Evolutionary conservation across 2,888 invertebrate genomes (phyloP), one percentile per base, ranked within the genome.

Genomic region (Pseudeuparius sepicola): DNA sequence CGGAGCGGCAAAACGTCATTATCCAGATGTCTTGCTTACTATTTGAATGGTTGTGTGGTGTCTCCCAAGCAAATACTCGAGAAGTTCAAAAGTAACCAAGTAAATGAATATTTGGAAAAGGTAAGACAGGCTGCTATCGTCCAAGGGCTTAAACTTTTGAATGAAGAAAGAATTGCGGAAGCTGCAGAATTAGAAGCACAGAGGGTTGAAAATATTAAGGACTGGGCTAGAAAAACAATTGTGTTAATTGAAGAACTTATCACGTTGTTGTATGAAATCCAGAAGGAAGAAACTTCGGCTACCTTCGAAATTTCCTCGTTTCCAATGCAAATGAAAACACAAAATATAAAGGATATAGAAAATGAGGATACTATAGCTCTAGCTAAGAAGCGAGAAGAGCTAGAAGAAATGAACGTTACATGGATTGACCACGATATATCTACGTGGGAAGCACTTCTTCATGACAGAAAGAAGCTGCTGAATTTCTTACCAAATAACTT

Each of bases 1-100:
- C 60, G 57, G 29, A 67, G 71, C 9, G 78, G 78, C 2, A 77
- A 75, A 62, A 66, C 70, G 2, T 64, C 69, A 46, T 53, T 76
- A 18, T 61, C 75, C 2, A 54, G 66, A 37, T 67, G 71, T 45
- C 56, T 78, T 9, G 67, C 68, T 1, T 67, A 67, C 54, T 41
- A 70, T 32, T 68, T 73, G 44, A 62, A 68, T 41, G 62, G 65
- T 1, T 57, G 60, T 17, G 56, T 74, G 20, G 57, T 73, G 27
- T 54, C 59, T 44, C 66, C 62, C 34, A 40, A 42, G 3, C 49
- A 61, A 34, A 37, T 60, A 25, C 41, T 53, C 18, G 40, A 42
- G 14, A 40, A 39, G 10, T 56, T 43, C 35, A 31, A 48, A 23
- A 40, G 46, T 24, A 40, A 50, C 29, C 51, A 48, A 30, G 41